Percentiles rank a stretch among this genome's conserved stretches.
Evolutionary conservation across 2,888 invertebrate genomes (phyloP).

Genomic region (Arge pagana): DNA sequence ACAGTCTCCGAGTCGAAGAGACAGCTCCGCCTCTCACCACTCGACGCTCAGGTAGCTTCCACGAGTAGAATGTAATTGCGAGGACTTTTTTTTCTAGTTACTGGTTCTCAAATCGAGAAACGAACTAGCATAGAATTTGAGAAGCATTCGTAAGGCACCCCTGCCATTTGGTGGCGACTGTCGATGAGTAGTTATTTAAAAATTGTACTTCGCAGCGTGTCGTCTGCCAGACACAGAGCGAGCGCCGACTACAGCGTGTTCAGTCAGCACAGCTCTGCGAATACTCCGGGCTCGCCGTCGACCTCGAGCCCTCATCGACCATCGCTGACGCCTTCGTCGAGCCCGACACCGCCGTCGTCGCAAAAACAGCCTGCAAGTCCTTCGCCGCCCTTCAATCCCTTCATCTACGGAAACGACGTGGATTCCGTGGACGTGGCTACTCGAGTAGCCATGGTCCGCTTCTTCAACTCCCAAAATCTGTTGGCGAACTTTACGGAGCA

Average conservation of each 20-base stretch:
- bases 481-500: slow-evolving; percentile 98
- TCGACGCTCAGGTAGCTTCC: slow-evolving; percentile 45
- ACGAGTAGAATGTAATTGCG: not conserved
- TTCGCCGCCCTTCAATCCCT: slow-evolving; percentile 70
- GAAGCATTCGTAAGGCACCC: too few relatives aligned
- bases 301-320: slow-evolving; percentile 50
- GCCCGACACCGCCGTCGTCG: slow-evolving; percentile 58
- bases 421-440: slow-evolving; percentile 99
- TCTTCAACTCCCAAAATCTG: slow-evolving; percentile 97
- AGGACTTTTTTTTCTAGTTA: slow-evolving; percentile 9
- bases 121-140: not conserved
- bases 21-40: slow-evolving; percentile 50
- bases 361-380: slow-evolving; percentile 39
- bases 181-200: not conserved
- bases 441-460: slow-evolving; percentile 96
- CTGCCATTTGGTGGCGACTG: too few relatives aligned
- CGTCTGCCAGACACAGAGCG: slow-evolving; percentile 54
- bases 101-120: not conserved
- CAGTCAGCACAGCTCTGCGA: slow-evolving; percentile 42
- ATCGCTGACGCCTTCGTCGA: slow-evolving; percentile 60
- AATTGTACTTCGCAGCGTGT: slow-evolving; percentile 46
- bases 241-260: slow-evolving; percentile 37
- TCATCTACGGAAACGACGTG: slow-evolving; percentile 91
- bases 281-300: slow-evolving; percentile 52
- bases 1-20: slow-evolving; percentile 49